A percentile compares a stretch with the other conserved stretches of the same genome.
phyloP scores from a whole-genome alignment of 2,113 vertebrate species.

The Tupaia chinensis region DNA sequence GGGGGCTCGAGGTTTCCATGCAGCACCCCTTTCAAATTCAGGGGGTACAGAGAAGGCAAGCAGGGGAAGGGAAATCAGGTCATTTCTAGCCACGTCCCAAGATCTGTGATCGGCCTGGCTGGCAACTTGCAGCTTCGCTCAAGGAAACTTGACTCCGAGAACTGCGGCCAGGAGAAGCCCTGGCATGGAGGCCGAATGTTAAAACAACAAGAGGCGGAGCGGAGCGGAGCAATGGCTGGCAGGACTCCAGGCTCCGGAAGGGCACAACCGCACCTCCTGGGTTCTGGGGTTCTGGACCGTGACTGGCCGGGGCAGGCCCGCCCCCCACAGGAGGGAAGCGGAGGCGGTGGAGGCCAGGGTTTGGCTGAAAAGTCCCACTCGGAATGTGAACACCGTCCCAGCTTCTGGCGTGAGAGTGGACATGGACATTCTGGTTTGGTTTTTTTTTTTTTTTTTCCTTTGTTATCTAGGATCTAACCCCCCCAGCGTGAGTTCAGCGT shows the following conservation, averaged over 20 bases:
- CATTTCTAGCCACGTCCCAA: neutral
- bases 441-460: neutral
- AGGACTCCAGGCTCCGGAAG: constrained; percentile 58
- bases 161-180: constrained; percentile 39
- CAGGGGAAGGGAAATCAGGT: neutral
- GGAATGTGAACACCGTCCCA: neutral
- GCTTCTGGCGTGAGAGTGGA: neutral
- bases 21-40: neutral
- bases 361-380: neutral
- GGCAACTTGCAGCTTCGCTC: constrained; percentile 24
- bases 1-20: neutral
- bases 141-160: constrained; percentile 60
- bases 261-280: constrained; percentile 56
- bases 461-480: neutral
- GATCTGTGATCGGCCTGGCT: constrained; percentile 19
- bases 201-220: constrained; percentile 65
- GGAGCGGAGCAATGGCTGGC: constrained; percentile 69
- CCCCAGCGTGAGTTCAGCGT: neutral
- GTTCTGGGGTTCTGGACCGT: constrained; percentile 35
- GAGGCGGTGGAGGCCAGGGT: neutral
- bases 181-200: constrained; percentile 55
- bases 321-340: neutral
- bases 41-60: neutral
- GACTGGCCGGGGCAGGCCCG: neutral
- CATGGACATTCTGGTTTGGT: no score